Evolutionary conservation across 2,888 invertebrate species (phyloP).

Genomic region (Sphinx pinastri): DNA sequence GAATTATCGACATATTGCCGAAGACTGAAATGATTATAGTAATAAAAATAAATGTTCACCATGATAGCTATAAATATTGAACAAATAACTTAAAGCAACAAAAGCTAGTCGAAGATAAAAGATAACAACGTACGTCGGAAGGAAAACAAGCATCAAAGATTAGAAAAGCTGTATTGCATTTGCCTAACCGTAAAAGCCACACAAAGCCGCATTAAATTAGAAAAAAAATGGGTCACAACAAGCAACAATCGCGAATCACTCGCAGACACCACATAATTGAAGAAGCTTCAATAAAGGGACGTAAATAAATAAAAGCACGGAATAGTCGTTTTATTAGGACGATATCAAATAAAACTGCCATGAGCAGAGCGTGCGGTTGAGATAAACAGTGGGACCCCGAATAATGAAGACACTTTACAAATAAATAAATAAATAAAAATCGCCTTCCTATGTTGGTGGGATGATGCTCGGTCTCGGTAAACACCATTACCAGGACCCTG

Average conservation of each 20-base stretch:
- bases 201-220: slow-evolving; percentile 17
- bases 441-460: slow-evolving; percentile 39
- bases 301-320: slow-evolving; percentile 41
- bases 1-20: too few species aligned
- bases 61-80: not conserved
- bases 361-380: slow-evolving; percentile 34
- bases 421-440: slow-evolving; percentile 59
- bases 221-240: slow-evolving; percentile 17
- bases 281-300: slow-evolving; percentile 37
- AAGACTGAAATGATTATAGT: too few species aligned
- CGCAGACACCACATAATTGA: slow-evolving; percentile 44
- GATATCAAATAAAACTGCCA: slow-evolving; percentile 48
- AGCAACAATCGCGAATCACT: slow-evolving; percentile 16
- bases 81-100: not conserved
- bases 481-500: slow-evolving; percentile 63
- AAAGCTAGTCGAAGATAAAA: slow-evolving; percentile 1
- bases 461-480: slow-evolving; percentile 54
- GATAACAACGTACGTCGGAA: slow-evolving; percentile 8
- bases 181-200: not conserved
- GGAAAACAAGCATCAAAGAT: slow-evolving; percentile 18
- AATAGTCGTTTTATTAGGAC: slow-evolving; percentile 39
- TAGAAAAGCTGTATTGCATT: slow-evolving; percentile 10
- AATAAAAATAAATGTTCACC: too few species aligned
- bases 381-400: slow-evolving; percentile 43
- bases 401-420: slow-evolving; percentile 56